These are phyloP conservation scores for Rhinichthys osculus DNA, from an alignment of 2,797 vertebrate genomes.

Conservation along the genomic window DNA sequence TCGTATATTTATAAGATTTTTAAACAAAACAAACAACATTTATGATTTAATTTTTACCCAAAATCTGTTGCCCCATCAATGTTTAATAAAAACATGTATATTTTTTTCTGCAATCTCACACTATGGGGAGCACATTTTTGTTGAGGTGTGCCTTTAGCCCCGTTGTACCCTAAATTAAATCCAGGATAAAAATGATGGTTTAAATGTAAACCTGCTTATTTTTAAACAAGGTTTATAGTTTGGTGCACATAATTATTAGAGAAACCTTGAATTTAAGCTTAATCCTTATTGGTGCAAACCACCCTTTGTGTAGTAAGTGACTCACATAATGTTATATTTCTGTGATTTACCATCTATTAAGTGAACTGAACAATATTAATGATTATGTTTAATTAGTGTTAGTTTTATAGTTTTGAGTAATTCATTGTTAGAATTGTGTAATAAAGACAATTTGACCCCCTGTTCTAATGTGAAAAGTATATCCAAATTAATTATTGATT, in stretches of 20 bases:
- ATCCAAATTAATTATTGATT: neutral
- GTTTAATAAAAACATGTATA: neutral
- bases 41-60: neutral
- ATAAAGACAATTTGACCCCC: neutral
- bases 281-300: neutral
- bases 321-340: neutral
- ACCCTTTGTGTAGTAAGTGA: neutral
- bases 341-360: neutral
- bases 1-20: neutral
- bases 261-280: neutral
- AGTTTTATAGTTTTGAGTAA: neutral
- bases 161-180: neutral
- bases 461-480: neutral
- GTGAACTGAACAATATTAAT: neutral
- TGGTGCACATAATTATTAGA: neutral
- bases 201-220: neutral
- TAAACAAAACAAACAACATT: neutral
- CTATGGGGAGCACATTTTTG: neutral
- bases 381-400: neutral
- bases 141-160: neutral
- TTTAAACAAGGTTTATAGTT: neutral
- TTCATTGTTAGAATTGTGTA: neutral
- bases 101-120: neutral
- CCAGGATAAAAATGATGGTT: neutral
- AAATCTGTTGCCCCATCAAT: neutral